A percentile compares a stretch with the other conserved stretches of the same genome.
phyloP scores from a whole-genome alignment of 2,113 vertebrate genomes.

The Upupa epops region DNA sequence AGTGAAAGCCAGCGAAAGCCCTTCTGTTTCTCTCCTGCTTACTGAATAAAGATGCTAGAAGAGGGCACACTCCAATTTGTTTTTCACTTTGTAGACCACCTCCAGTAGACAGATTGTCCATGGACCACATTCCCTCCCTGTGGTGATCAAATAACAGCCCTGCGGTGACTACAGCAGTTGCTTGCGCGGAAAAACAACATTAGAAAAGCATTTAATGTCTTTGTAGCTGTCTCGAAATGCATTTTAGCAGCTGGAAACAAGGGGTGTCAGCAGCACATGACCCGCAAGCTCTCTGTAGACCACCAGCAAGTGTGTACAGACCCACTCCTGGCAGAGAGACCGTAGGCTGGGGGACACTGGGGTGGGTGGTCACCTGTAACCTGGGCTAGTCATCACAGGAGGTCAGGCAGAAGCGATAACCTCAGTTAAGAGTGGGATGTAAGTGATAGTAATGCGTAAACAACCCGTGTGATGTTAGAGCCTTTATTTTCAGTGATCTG shows the following conservation, averaged over 20 bases:
- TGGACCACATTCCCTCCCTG: slow-evolving; percentile 57
- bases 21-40: neutral
- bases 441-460: neutral
- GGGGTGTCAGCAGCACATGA: slow-evolving; percentile 27
- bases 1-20: neutral
- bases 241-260: slow-evolving; percentile 66
- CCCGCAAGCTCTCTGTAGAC: neutral
- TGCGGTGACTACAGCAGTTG: slow-evolving; percentile 66
- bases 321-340: neutral
- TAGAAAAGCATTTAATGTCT: slow-evolving; percentile 70
- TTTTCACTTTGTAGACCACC: slow-evolving; percentile 47
- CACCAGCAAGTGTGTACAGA: neutral
- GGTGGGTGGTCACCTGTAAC: neutral
- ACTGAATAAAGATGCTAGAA: neutral
- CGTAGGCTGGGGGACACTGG: neutral
- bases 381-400: neutral
- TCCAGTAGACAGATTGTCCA: slow-evolving; percentile 40
- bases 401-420: neutral
- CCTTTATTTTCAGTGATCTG: neutral
- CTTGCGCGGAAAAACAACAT: slow-evolving; percentile 70
- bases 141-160: slow-evolving; percentile 63
- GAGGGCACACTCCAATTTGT: neutral
- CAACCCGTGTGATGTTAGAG: neutral
- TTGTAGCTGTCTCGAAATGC: slow-evolving; percentile 69
- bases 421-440: neutral